Evolutionary conservation across 2,797 vertebrate species (phyloP), one percentile per base, ranked within the genome.

Genomic region (Neosilurus hyrtlii): DNA sequence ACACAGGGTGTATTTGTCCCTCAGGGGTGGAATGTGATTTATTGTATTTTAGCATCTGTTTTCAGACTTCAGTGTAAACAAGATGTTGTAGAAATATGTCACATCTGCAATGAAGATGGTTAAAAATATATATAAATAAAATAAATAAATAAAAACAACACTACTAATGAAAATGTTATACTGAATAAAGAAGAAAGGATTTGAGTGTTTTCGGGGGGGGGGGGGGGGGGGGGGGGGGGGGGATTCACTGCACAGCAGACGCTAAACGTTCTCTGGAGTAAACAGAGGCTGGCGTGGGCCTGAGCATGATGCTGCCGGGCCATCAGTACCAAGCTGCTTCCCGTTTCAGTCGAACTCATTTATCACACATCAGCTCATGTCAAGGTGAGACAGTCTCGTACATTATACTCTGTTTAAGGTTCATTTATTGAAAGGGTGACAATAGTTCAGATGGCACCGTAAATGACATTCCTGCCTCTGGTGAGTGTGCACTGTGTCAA

Each of bases 401-500:
- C 20, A 37, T 11, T 4, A 35, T 8, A n/a, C n/a, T 71, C 12
- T 51, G 70, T 16, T 1, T 16, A 16, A 72, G 3, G 3, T 30
- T 56, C 10, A 35, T 30, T 5, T 15, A 14, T 4, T 0, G 22
- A 37, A 15, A 62, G 22, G 57, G 57, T 49, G 35, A 1, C 57
- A 77, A 63, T 62, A 49, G 3, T 24, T 62, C 8, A 35, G 35
- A 77, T 18, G 37, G 35, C 22, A 10, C 14, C 26, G 22, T 20
- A 74, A 74, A 74, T 74, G 57, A 22, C 0, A 2, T 49, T 15
- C 9, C 16, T 0, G 2, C 62, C 75, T 63, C 75, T 56, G 1
- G 26, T 8, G 81, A 56, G 22, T 9, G 70, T 81, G 62, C 11
- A 81, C 18, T 16, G 72, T 20, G 79, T 56, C 74, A 81, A 72